A percentile compares a stretch with the other conserved stretches of the same genome.
Evolutionary conservation across 2,797 vertebrate genomes (phyloP).

Genomic region (Aviceda leuphotes): DNA sequence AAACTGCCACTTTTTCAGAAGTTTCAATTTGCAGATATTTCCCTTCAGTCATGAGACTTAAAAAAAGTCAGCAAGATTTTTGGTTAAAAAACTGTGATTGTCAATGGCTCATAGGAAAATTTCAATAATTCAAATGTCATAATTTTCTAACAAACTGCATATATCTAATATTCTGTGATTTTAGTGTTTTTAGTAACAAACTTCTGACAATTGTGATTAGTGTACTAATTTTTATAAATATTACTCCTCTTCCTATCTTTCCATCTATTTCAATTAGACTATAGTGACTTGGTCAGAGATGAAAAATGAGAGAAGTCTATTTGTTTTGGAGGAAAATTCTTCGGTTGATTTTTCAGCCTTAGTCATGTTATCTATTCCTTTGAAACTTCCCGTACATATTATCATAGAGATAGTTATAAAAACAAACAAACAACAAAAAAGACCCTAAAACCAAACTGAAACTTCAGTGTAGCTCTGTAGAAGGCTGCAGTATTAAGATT

Average conservation of each 20-base stretch:
- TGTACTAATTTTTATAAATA: background rate
- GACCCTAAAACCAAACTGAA: background rate
- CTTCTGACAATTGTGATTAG: background rate
- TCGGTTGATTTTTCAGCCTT: background rate
- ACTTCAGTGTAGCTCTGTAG: background rate
- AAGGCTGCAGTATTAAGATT: background rate
- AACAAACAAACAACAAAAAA: background rate
- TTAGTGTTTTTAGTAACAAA: background rate
- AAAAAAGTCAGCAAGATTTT: background rate
- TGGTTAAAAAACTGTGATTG: rapidly evolving
- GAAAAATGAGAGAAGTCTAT: background rate
- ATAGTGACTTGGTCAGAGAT: background rate
- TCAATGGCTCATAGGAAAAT: background rate
- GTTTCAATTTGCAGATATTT: background rate
- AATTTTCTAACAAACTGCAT: background rate
- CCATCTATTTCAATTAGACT: background rate
- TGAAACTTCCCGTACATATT: background rate
- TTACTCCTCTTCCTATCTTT: background rate
- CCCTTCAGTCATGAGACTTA: background rate
- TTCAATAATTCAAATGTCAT: background rate
- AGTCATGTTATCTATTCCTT: background rate
- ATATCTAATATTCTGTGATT: background rate
- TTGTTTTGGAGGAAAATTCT: background rate
- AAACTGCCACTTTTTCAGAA: background rate
- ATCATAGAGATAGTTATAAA: background rate